These are phyloP conservation scores for Neolamprologus modestus DNA, from an alignment of 2,113 vertebrate species.

Conservation along the genomic window DNA sequence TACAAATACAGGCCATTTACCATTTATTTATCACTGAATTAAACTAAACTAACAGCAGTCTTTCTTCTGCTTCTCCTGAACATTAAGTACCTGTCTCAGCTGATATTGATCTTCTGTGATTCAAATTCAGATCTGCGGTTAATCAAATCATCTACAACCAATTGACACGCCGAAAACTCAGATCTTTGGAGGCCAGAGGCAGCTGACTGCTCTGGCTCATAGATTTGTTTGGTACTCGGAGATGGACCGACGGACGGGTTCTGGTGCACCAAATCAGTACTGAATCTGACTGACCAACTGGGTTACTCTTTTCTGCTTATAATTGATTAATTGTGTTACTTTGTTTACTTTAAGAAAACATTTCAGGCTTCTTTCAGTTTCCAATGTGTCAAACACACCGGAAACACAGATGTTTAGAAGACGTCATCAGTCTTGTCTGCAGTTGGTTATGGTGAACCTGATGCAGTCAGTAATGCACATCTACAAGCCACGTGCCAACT, in stretches of 20 bases:
- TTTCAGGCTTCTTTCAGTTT: rapidly evolving
- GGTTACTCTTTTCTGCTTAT: background rate
- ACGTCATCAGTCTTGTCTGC: background rate
- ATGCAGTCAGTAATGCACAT: background rate
- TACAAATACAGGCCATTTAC: background rate
- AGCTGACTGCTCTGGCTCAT: background rate
- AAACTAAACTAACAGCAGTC: background rate
- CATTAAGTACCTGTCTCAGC: background rate
- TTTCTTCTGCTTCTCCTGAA: background rate
- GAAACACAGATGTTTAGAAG: rapidly evolving
- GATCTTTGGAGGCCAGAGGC: background rate
- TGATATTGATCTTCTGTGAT: background rate
- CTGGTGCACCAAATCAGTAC: background rate
- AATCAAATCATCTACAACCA: constrained; percentile 20
- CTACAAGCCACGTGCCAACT: rapidly evolving
- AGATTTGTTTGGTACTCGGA: rapidly evolving
- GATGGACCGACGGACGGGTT: rapidly evolving
- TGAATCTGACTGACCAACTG: background rate
- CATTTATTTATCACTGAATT: background rate
- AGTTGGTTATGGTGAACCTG: background rate
- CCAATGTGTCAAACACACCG: background rate
- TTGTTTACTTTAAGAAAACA: background rate
- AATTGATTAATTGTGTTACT: background rate
- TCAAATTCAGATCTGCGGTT: background rate
- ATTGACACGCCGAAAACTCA: background rate